Percentiles rank a stretch among this genome's conserved stretches.
Conservation (phyloP, 2,113 vertebrate genomes). For the Cromileptes altivelis region DNA sequence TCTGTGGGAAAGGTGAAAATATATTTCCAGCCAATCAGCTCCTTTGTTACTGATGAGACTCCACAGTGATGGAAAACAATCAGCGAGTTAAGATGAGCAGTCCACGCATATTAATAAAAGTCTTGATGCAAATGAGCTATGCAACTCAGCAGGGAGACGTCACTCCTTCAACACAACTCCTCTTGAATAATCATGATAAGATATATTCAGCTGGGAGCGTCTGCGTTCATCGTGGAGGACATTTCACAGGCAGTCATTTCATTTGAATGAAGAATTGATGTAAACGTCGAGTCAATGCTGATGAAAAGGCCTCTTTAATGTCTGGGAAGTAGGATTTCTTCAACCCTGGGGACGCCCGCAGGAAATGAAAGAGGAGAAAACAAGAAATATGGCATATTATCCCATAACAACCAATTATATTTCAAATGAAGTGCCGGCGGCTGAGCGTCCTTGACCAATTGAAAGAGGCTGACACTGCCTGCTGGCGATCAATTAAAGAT, state of each 20-base stretch:
- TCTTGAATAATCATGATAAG: slow-evolving; percentile 11
- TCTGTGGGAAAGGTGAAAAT: background rate
- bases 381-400: background rate
- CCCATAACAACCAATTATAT: background rate
- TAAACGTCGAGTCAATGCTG: background rate
- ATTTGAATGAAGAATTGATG: background rate
- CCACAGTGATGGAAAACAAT: background rate
- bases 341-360: background rate
- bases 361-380: background rate
- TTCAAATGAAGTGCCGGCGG: background rate
- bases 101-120: background rate
- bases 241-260: background rate
- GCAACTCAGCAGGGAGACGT: background rate
- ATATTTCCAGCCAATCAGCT: background rate
- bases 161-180: background rate
- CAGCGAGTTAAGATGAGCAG: background rate
- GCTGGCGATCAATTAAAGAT: background rate
- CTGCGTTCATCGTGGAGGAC: background rate
- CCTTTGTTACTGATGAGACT: background rate
- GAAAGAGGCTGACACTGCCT: background rate
- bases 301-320: background rate
- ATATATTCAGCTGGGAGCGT: background rate
- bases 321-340: background rate
- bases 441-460: background rate
- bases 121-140: background rate